Evolutionary conservation across 2,113 vertebrate genomes (phyloP).

Genomic region (Damaliscus lunatus): DNA sequence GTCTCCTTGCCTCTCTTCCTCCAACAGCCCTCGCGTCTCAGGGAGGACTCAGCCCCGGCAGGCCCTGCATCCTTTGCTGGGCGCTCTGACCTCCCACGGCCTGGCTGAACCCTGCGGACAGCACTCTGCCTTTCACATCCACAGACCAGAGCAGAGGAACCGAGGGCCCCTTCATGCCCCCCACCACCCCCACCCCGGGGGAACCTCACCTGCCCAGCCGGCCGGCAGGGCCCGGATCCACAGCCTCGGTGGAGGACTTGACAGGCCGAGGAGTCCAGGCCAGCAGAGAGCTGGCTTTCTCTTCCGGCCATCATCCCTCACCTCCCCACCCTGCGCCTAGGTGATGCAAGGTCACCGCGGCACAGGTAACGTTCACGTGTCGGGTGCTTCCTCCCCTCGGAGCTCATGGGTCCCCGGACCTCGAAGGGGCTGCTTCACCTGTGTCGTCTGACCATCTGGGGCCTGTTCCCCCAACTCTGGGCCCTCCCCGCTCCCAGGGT

Average conservation of each 20-base stretch:
- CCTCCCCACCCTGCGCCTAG: fast-evolving
- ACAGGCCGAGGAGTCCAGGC: fast-evolving
- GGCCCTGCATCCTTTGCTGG: neutral
- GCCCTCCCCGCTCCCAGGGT: too few relatives aligned
- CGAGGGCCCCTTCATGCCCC: fast-evolving
- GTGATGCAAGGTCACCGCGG: fast-evolving
- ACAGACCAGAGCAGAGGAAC: fast-evolving
- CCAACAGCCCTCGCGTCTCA: neutral
- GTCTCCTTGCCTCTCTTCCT: fast-evolving
- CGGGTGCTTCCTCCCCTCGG: fast-evolving
- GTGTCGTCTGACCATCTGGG: fast-evolving
- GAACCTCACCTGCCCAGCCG: neutral
- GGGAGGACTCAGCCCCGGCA: neutral
- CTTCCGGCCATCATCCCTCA: neutral
- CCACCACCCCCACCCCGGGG: too few relatives aligned
- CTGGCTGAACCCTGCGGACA: neutral
- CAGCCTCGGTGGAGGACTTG: neutral
- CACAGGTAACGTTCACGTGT: fast-evolving
- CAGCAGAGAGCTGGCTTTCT: too few relatives aligned
- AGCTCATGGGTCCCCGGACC: too few relatives aligned
- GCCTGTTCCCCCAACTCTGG: neutral
- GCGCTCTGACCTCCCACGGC: neutral
- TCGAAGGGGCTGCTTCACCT: fast-evolving
- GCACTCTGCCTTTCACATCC: neutral
- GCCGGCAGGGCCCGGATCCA: neutral